Evolutionary conservation across 1,140 invertebrate species (phyloP), one percentile per base, ranked within the genome.

Genomic region (Zaprionus ornatus): DNA sequence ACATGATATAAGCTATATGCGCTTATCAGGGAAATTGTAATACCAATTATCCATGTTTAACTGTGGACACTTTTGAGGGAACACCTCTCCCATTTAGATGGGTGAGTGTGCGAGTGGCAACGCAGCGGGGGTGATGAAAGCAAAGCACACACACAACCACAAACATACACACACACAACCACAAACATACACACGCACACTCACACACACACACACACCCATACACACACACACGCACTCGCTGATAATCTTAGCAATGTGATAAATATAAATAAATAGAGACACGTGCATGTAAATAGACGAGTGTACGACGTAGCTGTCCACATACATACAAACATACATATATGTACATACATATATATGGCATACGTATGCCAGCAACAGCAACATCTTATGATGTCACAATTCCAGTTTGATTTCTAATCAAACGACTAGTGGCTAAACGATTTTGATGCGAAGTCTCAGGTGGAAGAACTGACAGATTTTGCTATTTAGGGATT

Each of bases 1-100:
- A 65, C 64, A 72, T 71, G 19, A 7, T 57, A 37, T 65, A 65
- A 50, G 19, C 50, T 27, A 32, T 35, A 10, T 32, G 19, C 19
- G 19, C 19, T 55, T 65, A 71, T 64, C 62, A 19, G n/a, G 15
- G 15, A 72, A 65, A 56, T 50, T 29, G 13, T 27, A 65, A 57
- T 27, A 15, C 15, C 45, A 68, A 61, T 61, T 57, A 72, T 55
- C 35, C 62, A 29, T 17, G 27, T 56, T 52, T 29, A 52, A 54
- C 40, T 35, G 29, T 5, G 21, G 9, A 32, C 55, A 50, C 42
- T 21, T 72, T 74, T 25, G 23, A 66, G 52, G 69, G 37, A 72
- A 66, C 29, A 37, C 69, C 69, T 59, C 69, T 62, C 42, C 15
- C 32, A 9, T 23, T 12, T 40, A 7, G n/a, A n/a, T 50, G 19